A percentile compares a stretch with the other conserved stretches of the same genome.
Evolutionary conservation across 2,797 vertebrate species (phyloP).

Genomic region (Brachymystax lenok): DNA sequence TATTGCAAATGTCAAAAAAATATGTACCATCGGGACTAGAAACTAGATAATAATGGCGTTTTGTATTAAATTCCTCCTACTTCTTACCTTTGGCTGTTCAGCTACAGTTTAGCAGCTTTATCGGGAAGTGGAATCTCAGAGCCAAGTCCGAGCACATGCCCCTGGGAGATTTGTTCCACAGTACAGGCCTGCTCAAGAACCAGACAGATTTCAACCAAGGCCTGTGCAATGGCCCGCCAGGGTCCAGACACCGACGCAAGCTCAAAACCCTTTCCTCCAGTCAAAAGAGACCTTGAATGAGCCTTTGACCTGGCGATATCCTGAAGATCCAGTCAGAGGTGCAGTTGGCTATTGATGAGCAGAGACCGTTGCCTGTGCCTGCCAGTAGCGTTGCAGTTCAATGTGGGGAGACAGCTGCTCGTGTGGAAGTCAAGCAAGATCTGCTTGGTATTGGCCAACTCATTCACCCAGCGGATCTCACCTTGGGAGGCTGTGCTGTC

Average conservation of each 20-base stretch:
- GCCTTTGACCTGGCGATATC: conserved; percentile 43
- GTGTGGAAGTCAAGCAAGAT: conserved; percentile 60
- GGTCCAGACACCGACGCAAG: conserved; percentile 15
- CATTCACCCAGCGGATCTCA: conserved; percentile 45
- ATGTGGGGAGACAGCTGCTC: conserved; percentile 48
- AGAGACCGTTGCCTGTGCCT: background rate
- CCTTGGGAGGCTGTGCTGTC: conserved; percentile 52
- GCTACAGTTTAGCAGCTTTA: background rate
- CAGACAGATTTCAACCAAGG: background rate
- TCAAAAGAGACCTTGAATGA: conserved; percentile 27
- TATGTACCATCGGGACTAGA: fast-evolving
- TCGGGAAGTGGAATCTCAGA: background rate
- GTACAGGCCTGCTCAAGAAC: background rate
- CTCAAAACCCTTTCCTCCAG: conserved; percentile 6
- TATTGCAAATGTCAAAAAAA: background rate
- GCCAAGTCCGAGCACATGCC: background rate
- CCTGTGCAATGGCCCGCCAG: background rate
- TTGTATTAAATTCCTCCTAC: fast-evolving
- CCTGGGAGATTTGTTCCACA: background rate
- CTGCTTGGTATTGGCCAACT: conserved; percentile 57
- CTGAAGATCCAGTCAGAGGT: conserved; percentile 12
- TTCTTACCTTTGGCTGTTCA: conserved; percentile 12
- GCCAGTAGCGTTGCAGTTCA: conserved; percentile 29
- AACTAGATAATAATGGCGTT: background rate
- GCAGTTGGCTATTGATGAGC: conserved; percentile 13